Conservation (phyloP, 1,140 invertebrate genomes). For the Drosophila baimaii region DNA sequence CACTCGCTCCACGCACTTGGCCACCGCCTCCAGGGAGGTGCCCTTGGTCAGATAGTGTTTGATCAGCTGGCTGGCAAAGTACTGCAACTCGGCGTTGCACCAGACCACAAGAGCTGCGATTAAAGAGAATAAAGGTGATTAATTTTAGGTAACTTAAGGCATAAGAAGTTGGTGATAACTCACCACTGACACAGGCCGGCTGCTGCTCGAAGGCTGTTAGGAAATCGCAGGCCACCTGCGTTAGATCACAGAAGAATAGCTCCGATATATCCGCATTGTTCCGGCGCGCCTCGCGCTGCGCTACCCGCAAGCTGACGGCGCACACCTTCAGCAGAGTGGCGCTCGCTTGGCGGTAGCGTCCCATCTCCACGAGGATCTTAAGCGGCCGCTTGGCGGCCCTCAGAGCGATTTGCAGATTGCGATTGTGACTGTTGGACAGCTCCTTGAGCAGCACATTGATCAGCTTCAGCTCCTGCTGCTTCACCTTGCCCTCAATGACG, state of each 20-base stretch:
- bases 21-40: slow-evolving; percentile 91
- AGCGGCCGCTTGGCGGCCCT: slow-evolving; percentile 94
- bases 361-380: slow-evolving; percentile 89
- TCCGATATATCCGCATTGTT: slow-evolving; percentile 83
- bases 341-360: slow-evolving; percentile 68
- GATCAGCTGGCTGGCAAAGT: slow-evolving; percentile 91
- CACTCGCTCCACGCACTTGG: slow-evolving; percentile 93
- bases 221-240: slow-evolving; percentile 82
- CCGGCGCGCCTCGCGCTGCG: slow-evolving; percentile 78
- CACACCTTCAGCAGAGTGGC: slow-evolving; percentile 76
- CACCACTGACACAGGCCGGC: slow-evolving; percentile 80
- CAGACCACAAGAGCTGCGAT: slow-evolving; percentile 93
- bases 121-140: no score
- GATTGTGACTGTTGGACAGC: slow-evolving; percentile 93
- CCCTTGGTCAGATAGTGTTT: slow-evolving; percentile 97
- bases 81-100: slow-evolving; percentile 94
- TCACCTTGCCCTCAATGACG: slow-evolving; percentile 86
- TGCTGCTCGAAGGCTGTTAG: slow-evolving; percentile 78
- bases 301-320: slow-evolving; percentile 70
- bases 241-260: slow-evolving; percentile 82
- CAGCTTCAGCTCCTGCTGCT: slow-evolving; percentile 90
- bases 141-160: not conserved
- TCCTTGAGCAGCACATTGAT: slow-evolving; percentile 95
- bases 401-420: slow-evolving; percentile 96
- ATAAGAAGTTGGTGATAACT: not conserved